A percentile compares a stretch with the other conserved stretches of the same genome.
phyloP scores from a whole-genome alignment of 1,140 invertebrate species.

The Doryteuthis pealeii region DNA sequence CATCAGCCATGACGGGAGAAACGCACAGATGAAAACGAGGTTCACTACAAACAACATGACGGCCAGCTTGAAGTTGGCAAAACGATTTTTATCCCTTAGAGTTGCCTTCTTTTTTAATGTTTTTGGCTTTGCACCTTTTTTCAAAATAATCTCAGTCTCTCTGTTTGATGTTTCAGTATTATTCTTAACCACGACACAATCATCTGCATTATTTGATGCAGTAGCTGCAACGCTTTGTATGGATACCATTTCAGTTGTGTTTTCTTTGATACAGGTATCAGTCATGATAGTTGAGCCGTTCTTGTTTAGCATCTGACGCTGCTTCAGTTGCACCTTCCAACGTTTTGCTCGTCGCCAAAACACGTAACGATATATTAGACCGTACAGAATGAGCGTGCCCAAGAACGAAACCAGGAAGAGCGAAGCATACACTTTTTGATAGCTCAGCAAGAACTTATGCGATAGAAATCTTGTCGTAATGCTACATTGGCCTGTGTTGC shows the following conservation, averaged over 20 bases:
- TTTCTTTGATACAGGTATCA: background rate
- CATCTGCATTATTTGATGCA: background rate
- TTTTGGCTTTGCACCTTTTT: background rate
- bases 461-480: background rate
- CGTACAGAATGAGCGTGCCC: slow-evolving; percentile 27
- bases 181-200: background rate
- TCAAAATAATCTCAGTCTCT: background rate
- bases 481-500: background rate
- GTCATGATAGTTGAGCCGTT: background rate
- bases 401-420: slow-evolving; percentile 26
- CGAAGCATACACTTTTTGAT: slow-evolving; percentile 25
- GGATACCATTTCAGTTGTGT: background rate
- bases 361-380: slow-evolving; percentile 27
- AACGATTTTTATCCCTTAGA: slow-evolving; percentile 23
- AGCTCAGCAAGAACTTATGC: background rate
- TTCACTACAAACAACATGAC: slow-evolving; percentile 44
- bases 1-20: slow-evolving; percentile 38
- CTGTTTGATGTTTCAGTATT: background rate
- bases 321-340: slow-evolving; percentile 21
- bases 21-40: slow-evolving; percentile 41
- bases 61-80: slow-evolving; percentile 40
- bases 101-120: slow-evolving; percentile 15
- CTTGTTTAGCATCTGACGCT: background rate
- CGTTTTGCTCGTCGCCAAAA: slow-evolving; percentile 12
- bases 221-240: background rate